These are phyloP conservation scores for Pardalotus punctatus DNA, from an alignment of 2,113 vertebrate genomes.

Conservation along the genomic window DNA sequence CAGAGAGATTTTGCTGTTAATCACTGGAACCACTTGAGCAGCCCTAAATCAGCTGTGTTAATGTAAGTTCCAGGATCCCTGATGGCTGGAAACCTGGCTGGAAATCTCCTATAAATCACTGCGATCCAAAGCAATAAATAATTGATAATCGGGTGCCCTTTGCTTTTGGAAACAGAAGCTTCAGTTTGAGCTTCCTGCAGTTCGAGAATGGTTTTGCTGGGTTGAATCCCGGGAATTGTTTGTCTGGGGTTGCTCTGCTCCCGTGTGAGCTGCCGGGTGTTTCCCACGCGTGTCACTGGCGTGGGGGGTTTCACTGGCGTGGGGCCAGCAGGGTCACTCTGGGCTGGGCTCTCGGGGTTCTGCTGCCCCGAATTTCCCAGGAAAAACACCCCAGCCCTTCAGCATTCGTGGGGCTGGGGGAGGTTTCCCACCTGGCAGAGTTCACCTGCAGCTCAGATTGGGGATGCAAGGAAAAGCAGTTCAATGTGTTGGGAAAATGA, in stretches of 20 bases:
- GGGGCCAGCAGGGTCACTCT: background rate
- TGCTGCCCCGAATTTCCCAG: background rate
- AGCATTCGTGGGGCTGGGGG: background rate
- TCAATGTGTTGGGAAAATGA: no score
- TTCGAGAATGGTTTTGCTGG: background rate
- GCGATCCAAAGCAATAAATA: background rate
- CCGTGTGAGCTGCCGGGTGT: background rate
- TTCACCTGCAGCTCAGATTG: fast-evolving
- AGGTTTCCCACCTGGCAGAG: background rate
- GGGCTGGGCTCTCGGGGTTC: background rate
- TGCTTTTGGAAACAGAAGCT: background rate
- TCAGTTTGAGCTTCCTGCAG: background rate
- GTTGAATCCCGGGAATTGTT: background rate
- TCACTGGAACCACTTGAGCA: background rate
- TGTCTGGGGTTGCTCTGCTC: background rate
- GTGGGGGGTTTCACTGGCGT: background rate
- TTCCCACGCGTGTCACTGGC: background rate
- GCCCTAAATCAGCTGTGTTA: background rate
- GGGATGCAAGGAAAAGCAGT: background rate
- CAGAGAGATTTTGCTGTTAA: background rate
- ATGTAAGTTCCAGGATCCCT: background rate
- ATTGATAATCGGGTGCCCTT: background rate
- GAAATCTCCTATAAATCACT: background rate
- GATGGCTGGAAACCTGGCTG: background rate
- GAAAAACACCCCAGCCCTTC: background rate